Percentiles rank a stretch among this genome's conserved stretches.
These are phyloP conservation scores for Myoxocephalus aenaeus DNA, from an alignment of 2,797 vertebrate species.

Conservation along the genomic window DNA sequence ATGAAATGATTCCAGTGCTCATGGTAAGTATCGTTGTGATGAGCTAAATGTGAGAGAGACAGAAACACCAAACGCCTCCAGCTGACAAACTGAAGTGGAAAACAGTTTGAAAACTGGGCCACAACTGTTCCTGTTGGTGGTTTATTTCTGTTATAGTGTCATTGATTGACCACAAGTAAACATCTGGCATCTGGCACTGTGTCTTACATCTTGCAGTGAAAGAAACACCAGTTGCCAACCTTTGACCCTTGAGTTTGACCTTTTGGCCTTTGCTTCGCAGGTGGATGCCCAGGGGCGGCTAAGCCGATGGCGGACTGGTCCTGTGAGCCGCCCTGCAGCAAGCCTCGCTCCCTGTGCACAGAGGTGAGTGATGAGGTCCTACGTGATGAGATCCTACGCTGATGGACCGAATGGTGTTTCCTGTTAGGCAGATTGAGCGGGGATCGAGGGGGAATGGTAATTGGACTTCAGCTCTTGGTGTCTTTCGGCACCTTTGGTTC, in stretches of 20 bases:
- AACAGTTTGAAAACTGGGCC: constrained; percentile 30
- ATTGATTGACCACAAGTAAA: background rate
- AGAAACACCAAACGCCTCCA: constrained; percentile 23
- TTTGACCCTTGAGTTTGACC: constrained; percentile 20
- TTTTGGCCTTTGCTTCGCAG: constrained; percentile 75
- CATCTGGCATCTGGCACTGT: background rate
- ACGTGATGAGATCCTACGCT: background rate
- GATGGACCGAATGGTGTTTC: background rate
- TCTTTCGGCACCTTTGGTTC: background rate
- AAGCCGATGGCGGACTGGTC: constrained; percentile 92
- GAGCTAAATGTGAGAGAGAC: constrained; percentile 27
- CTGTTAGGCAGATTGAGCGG: background rate
- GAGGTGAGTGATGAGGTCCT: constrained; percentile 85
- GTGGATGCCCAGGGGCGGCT: constrained; percentile 88
- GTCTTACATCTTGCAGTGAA: background rate
- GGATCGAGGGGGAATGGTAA: background rate
- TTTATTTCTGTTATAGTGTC: constrained; percentile 3
- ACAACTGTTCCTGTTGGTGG: background rate
- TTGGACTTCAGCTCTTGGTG: background rate
- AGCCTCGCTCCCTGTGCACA: constrained; percentile 91
- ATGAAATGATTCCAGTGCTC: constrained; percentile 14
- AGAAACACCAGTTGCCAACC: background rate
- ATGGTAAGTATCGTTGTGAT: background rate
- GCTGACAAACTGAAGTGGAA: constrained; percentile 24
- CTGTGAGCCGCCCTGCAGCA: constrained; percentile 93